Percentiles rank a stretch among this genome's conserved stretches.
phyloP scores from a whole-genome alignment of 2,888 invertebrate genomes.

The Helobdella robusta region DNA sequence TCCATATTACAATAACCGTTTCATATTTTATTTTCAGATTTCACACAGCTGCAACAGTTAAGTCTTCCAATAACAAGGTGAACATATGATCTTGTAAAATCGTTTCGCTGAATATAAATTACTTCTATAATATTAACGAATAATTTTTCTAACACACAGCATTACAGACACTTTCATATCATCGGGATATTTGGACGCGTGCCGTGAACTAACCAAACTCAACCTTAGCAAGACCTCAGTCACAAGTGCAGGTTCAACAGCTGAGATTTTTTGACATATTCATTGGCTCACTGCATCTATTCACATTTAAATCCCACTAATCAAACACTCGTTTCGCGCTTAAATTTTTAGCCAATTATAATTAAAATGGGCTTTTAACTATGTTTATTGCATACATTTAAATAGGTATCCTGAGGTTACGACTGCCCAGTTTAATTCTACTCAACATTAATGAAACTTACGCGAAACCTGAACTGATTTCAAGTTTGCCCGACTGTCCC shows the following conservation, averaged over 20 bases:
- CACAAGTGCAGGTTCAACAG: constrained; percentile 39
- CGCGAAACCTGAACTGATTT: constrained; percentile 32
- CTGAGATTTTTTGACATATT: background rate
- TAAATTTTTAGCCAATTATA: no score
- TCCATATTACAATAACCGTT: no score
- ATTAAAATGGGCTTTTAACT: no score
- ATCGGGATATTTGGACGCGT: constrained; percentile 37
- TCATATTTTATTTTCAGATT: no score
- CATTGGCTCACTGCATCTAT: no score
- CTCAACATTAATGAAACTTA: constrained; percentile 43
- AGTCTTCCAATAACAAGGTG: background rate
- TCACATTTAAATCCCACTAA: no score
- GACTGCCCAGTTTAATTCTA: constrained; percentile 38
- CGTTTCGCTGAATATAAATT: background rate
- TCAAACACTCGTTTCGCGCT: no score
- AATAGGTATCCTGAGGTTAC: constrained; percentile 38
- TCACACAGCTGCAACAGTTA: no score
- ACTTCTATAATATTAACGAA: background rate
- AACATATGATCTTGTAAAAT: background rate
- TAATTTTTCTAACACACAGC: no score
- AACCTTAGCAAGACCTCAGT: constrained; percentile 42
- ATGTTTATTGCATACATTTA: background rate
- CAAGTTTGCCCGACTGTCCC: constrained; percentile 11
- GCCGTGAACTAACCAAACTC: constrained; percentile 39
- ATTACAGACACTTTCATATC: constrained; percentile 40